These are phyloP conservation scores for Nomada ruficornis DNA, from an alignment of 2,888 invertebrate genomes.

Conservation along the genomic window DNA sequence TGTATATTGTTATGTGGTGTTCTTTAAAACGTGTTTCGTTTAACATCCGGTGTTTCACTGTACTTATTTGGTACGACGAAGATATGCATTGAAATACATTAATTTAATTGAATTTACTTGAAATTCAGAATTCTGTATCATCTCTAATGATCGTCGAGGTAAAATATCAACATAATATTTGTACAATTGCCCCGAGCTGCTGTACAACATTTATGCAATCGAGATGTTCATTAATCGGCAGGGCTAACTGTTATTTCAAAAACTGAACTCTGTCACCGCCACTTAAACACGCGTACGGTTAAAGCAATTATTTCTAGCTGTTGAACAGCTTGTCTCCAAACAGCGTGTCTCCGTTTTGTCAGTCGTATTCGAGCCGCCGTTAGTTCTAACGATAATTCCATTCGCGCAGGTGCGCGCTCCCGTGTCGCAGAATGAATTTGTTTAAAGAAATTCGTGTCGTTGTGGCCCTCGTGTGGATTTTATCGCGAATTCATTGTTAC, in stretches of 20 bases:
- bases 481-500: conserved; percentile 1
- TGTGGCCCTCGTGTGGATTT: conserved; percentile 6
- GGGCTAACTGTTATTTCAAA: not conserved
- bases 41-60: too few species aligned
- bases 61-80: too few species aligned
- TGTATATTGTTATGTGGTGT: too few species aligned
- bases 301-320: conserved; percentile 77
- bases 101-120: too few species aligned
- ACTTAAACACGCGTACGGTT: conserved; percentile 72
- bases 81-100: too few species aligned
- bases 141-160: too few species aligned
- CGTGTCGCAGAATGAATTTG: not conserved
- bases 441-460: not conserved
- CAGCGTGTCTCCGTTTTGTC: conserved; percentile 67
- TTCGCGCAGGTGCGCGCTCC: not conserved
- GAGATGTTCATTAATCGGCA: not conserved
- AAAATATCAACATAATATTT: accelerated
- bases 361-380: conserved; percentile 38
- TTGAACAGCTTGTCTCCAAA: conserved; percentile 66
- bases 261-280: conserved; percentile 25
- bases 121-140: too few species aligned
- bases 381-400: conserved; percentile 7
- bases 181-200: not conserved
- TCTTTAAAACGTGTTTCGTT: too few species aligned
- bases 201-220: not conserved